These are phyloP conservation scores for Cavia aperea DNA, from an alignment of 2,113 vertebrate species.

Conservation along the genomic window DNA sequence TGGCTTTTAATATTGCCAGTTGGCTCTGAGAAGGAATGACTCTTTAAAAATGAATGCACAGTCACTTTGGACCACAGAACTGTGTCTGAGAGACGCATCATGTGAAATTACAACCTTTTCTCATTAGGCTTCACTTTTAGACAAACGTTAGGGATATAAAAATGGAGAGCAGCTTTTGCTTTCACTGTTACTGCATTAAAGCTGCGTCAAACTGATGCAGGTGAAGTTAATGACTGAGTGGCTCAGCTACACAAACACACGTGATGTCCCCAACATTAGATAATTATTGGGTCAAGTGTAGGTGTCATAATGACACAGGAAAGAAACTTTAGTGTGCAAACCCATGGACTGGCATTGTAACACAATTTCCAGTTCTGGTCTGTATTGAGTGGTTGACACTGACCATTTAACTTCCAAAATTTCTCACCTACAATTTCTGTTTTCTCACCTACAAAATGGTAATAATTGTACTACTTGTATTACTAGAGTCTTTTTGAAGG, in stretches of 20 bases:
- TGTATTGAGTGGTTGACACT: neutral
- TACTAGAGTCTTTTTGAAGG: neutral
- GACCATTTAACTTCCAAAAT: neutral
- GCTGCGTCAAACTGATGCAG: neutral
- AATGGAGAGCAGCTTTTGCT: conserved; percentile 17
- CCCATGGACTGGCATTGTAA: neutral
- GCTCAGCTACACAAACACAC: neutral
- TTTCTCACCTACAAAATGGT: neutral
- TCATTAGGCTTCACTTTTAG: conserved; percentile 42
- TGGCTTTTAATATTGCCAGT: conserved; percentile 46
- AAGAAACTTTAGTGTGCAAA: neutral
- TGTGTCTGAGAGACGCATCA: conserved; percentile 35
- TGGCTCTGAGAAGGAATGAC: conserved; percentile 39
- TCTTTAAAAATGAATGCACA: conserved; percentile 30
- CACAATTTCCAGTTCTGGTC: neutral
- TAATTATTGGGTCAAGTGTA: neutral
- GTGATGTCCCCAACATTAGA: neutral
- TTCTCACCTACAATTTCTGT: neutral
- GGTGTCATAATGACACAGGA: neutral
- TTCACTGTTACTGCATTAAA: neutral
- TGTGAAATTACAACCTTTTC: conserved; percentile 13
- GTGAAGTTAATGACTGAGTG: neutral
- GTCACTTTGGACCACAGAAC: conserved; percentile 20
- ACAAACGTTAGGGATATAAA: neutral
- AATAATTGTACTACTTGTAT: neutral